Percentiles rank a stretch among this genome's conserved stretches.
Conservation (phyloP, 2,113 vertebrate species). For the Peromyscus leucopus region DNA sequence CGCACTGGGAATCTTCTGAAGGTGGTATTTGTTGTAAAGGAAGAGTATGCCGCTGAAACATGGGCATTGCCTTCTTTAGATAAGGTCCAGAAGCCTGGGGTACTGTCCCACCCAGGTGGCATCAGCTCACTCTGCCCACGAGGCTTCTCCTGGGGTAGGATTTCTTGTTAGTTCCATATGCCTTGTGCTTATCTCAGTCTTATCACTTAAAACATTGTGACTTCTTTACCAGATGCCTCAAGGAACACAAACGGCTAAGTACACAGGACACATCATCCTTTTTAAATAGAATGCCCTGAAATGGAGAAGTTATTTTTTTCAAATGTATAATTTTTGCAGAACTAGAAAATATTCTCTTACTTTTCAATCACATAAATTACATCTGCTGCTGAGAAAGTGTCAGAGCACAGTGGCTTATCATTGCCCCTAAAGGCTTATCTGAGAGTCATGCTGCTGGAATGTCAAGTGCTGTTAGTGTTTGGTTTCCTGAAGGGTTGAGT, state of each 20-base stretch:
- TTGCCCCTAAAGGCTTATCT: conserved; percentile 50
- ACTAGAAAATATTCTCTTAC: conserved; percentile 7
- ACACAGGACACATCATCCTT: neutral
- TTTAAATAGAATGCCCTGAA: neutral
- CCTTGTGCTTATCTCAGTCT: neutral
- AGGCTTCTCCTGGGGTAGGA: rapidly evolving
- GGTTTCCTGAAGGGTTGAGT: neutral
- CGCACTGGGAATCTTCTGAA: neutral
- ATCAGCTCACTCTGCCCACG: neutral
- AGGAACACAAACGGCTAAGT: neutral
- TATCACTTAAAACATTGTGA: neutral
- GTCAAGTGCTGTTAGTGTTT: conserved; percentile 7
- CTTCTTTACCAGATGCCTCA: neutral
- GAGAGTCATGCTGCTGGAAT: neutral
- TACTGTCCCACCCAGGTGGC: neutral
- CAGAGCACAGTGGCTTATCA: neutral
- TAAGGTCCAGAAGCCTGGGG: neutral
- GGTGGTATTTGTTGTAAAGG: neutral
- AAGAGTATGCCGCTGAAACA: neutral
- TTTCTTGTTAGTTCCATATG: neutral
- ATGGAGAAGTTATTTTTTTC: neutral
- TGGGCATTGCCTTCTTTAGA: neutral
- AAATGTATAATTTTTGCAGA: conserved; percentile 24
- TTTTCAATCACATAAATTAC: conserved; percentile 31
- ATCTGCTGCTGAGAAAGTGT: neutral